Base-by-base conservation (phyloP, 1,140 invertebrate species). In the Orussus abietinus region DNA sequence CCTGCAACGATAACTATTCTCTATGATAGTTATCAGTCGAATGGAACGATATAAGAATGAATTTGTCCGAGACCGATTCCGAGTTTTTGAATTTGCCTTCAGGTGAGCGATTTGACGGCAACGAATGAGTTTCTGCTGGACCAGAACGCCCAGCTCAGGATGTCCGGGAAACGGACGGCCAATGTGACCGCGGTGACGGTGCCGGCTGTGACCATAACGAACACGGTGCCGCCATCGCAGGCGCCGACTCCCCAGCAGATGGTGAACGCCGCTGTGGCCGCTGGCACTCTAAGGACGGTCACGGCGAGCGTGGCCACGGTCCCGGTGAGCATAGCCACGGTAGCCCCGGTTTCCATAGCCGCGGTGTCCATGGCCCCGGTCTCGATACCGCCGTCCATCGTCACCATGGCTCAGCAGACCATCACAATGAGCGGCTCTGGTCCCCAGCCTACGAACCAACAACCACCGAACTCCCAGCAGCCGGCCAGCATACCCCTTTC, bases 41-140 rank as follows among this genome's bases (percentile, higher is more conserved):
- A n/a, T n/a, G n/a, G n/a, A n/a, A n/a, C n/a, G n/a, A n/a, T n/a
- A n/a, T n/a, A n/a, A n/a, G n/a, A n/a, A n/a, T n/a, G n/a, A n/a
- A n/a, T n/a, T n/a, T n/a, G n/a, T n/a, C n/a, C n/a, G n/a, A n/a
- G n/a, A n/a, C n/a, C n/a, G n/a, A n/a, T n/a, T n/a, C n/a, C n/a
- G n/a, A n/a, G n/a, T n/a, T n/a, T n/a, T n/a, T n/a, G n/a, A n/a
- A n/a, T 26, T 39, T n/a, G 26, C 13, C 31, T 34, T 2, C 14
- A 80, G 63, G 78, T 83, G 3, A 75, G 77, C 19, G 84, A 86
- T 59, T 60, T 88, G 31, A 83, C 81, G n/a, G 84, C 85, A 4
- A 85, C 86, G 2, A 90, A 89, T 64, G 86, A 89, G 60, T 88
- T 88, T 62, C 72, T 90, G 0, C 59, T 90, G 32, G 85, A 88